Percentiles rank a stretch among this genome's conserved stretches.
Evolutionary conservation across 1,140 invertebrate species (phyloP).

Genomic region (Drosophila neocordata): DNA sequence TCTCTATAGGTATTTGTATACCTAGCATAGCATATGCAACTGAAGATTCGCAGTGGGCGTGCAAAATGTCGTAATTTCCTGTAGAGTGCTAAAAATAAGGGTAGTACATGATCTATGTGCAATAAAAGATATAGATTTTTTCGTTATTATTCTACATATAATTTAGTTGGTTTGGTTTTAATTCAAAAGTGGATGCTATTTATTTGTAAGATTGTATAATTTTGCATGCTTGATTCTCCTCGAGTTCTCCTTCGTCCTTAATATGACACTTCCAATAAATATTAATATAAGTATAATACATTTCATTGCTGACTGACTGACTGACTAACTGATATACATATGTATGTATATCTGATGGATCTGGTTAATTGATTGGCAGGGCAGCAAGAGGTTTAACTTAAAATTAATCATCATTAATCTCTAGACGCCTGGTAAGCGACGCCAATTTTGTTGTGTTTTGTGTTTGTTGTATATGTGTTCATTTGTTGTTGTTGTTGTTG

Average conservation of each 20-base stretch:
- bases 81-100: constrained; percentile 47
- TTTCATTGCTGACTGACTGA: constrained; percentile 59
- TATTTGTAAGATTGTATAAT: constrained; percentile 72
- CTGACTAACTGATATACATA: constrained; percentile 22
- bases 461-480: constrained; percentile 48
- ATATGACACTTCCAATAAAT: constrained; percentile 68
- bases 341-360: constrained; percentile 6
- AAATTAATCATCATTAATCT: constrained; percentile 67
- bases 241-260: constrained; percentile 58
- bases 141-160: constrained; percentile 18
- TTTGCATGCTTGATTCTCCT: constrained; percentile 67
- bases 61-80: constrained; percentile 70
- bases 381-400: constrained; percentile 76
- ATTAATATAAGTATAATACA: constrained; percentile 78
- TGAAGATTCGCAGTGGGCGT: constrained; percentile 40
- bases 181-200: constrained; percentile 72
- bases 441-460: constrained; percentile 49
- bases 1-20: neutral
- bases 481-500: constrained; percentile 21
- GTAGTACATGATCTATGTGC: neutral
- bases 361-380: constrained; percentile 57
- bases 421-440: constrained; percentile 56
- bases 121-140: constrained; percentile 29
- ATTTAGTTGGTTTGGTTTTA: constrained; percentile 37
- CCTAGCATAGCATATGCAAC: constrained; percentile 2